Base-by-base conservation (phyloP, 1,140 invertebrate genomes). In the Archivesica marissinica region DNA sequence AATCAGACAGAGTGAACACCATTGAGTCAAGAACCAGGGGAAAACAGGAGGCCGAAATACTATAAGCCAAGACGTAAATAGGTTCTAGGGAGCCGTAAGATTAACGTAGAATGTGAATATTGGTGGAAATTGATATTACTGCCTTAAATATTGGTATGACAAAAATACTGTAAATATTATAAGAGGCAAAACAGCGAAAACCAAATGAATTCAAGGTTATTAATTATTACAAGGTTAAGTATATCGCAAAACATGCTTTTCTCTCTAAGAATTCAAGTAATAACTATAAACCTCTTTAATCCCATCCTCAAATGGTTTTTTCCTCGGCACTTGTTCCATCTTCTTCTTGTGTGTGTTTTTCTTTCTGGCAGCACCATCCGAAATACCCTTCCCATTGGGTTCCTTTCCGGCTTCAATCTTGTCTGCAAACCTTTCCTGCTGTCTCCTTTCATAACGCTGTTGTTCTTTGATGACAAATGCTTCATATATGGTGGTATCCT, bases 401-500 rank as follows among this genome's bases (percentile, higher is more conserved):
- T 85, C 70, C 30, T 85, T 90, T 20, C 83, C 84, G 33, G 76
- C 64, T 74, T 78, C 84, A 44, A 80, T 86, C 28, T 74, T 78
- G 39, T 80, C 76, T 47, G 76, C 84, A 75, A 80, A 79, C 54
- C 64, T 79, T 68, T 86, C 75, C 78, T 85, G 61, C 81, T 54
- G 85, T 68, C 64, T 87, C 81, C 28, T 82, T 66, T 70, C 79
- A 20, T 52, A 70, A 0, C 79, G 35, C 44, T 72, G 64, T 25
- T 81, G 64, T 39, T 93, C 92, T 66, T 90, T 88, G 56, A 88
- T 89, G 28, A 91, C 35, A 74, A 94, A 93, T 23, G 92, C 92
- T 87, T 92, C 89, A 83, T 92, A 94, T 74, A 94, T 91, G 38
- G 93, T 94, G 38, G 89, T 70, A 41, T 91, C 91, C 87, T 94